phyloP scores from a whole-genome alignment of 2,888 invertebrate species.

The Tridacna crocea region DNA sequence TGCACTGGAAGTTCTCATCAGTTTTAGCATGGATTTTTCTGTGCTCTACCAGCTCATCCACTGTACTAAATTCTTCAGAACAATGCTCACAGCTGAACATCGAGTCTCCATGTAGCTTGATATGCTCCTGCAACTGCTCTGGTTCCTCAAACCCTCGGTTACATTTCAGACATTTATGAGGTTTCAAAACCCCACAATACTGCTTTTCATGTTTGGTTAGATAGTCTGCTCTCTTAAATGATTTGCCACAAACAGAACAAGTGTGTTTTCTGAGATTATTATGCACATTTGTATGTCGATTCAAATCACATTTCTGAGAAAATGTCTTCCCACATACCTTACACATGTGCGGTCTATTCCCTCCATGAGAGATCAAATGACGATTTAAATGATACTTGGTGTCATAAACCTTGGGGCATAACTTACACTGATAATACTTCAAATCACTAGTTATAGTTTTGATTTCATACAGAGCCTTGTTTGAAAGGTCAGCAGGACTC shows the following conservation, averaged over 20 bases:
- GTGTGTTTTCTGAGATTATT: conserved; percentile 47
- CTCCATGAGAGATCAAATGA: conserved; percentile 57
- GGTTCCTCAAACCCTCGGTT: conserved; percentile 49
- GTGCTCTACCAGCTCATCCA: conserved; percentile 50
- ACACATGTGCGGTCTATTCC: conserved; percentile 50
- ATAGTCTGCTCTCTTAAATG: conserved; percentile 61
- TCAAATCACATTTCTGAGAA: conserved; percentile 60
- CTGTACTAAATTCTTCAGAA: conserved; percentile 41
- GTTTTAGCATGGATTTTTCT: conserved; percentile 49
- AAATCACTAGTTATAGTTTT: conserved; percentile 35
- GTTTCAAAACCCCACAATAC: conserved; percentile 56
- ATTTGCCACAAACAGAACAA: conserved; percentile 59
- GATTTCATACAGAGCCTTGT: conserved; percentile 40
- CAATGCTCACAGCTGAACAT: conserved; percentile 52
- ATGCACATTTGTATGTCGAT: conserved; percentile 59
- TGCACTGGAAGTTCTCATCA: conserved; percentile 46
- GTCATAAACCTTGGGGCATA: conserved; percentile 53
- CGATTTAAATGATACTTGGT: conserved; percentile 60
- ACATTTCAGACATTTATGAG: conserved; percentile 56
- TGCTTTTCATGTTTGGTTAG: conserved; percentile 59
- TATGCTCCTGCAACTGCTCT: conserved; percentile 46
- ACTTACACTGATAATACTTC: conserved; percentile 55
- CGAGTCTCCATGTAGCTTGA: conserved; percentile 27
- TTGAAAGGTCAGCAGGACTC: conserved; percentile 25
- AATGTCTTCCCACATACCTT: conserved; percentile 52